Evolutionary conservation across 1,140 invertebrate species (phyloP).

Genomic region (Lerema accius): DNA sequence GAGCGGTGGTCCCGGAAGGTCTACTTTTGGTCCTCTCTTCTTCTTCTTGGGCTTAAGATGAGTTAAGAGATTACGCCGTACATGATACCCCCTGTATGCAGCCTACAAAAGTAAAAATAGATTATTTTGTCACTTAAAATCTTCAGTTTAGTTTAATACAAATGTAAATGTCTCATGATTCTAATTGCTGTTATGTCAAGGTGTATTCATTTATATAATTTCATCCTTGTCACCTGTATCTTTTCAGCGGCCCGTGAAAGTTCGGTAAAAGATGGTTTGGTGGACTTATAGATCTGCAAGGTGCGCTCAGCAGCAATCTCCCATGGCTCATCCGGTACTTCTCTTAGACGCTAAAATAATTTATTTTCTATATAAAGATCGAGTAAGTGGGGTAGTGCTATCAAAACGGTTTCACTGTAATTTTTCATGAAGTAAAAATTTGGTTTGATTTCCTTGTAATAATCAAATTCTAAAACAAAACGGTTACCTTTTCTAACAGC

Average conservation of each 20-base stretch:
- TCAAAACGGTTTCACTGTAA: no score
- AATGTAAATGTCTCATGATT: no score
- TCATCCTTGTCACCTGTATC: constrained; percentile 57
- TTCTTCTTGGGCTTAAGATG: constrained; percentile 59
- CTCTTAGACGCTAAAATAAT: constrained; percentile 46
- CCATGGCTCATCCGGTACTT: constrained; percentile 60
- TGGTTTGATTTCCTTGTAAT: no score
- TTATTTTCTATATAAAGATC: neutral
- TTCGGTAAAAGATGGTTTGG: constrained; percentile 65
- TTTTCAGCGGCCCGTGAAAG: constrained; percentile 62
- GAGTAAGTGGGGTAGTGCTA: neutral
- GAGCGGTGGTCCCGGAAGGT: constrained; percentile 52
- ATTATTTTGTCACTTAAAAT: no score
- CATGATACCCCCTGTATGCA: constrained; percentile 69
- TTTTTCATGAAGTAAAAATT: no score
- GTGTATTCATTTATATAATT: no score
- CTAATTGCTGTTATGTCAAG: no score
- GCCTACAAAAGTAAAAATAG: constrained; percentile 53
- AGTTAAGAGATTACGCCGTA: constrained; percentile 56
- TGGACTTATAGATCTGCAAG: constrained; percentile 64
- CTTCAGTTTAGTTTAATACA: no score
- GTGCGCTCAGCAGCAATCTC: constrained; percentile 67
- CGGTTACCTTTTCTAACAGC: constrained; percentile 54
- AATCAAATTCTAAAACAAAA: no score
- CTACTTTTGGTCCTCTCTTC: constrained; percentile 52